Percentiles rank a stretch among this genome's conserved stretches.
Evolutionary conservation across 1,140 invertebrate species (phyloP).

Genomic region (Drosophila kepulauana): DNA sequence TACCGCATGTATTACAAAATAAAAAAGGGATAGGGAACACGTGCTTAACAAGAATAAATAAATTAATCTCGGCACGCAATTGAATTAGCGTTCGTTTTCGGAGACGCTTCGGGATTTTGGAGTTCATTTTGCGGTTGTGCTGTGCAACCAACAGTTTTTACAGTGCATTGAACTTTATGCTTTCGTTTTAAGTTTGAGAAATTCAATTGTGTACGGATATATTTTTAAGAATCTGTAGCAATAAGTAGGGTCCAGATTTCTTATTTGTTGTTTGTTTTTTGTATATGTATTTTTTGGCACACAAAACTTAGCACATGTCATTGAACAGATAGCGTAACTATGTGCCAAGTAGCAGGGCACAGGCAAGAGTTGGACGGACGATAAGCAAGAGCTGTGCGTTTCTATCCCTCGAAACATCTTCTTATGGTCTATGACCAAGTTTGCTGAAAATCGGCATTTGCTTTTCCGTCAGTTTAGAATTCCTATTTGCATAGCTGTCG

Average conservation of each 20-base stretch:
- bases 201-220: slow-evolving; percentile 52
- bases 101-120: slow-evolving; percentile 17
- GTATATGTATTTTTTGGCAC: slow-evolving; percentile 59
- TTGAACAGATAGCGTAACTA: slow-evolving; percentile 66
- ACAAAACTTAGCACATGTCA: slow-evolving; percentile 69
- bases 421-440: too few species aligned
- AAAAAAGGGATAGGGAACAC: slow-evolving; percentile 40
- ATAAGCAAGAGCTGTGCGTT: slow-evolving; percentile 43
- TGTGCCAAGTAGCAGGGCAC: slow-evolving; percentile 38
- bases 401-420: neutral
- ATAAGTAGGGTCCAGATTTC: slow-evolving; percentile 56
- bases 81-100: slow-evolving; percentile 42
- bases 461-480: slow-evolving; percentile 82
- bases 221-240: slow-evolving; percentile 64
- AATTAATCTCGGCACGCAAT: slow-evolving; percentile 74
- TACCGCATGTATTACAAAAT: slow-evolving; percentile 33
- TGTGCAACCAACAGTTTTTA: slow-evolving; percentile 69
- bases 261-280: slow-evolving; percentile 7
- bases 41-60: slow-evolving; percentile 56
- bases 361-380: slow-evolving; percentile 17
- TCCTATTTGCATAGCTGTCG: slow-evolving; percentile 64
- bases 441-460: slow-evolving; percentile 73
- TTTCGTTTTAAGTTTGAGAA: slow-evolving; percentile 27
- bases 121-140: slow-evolving; percentile 32
- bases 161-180: slow-evolving; percentile 73